A percentile compares a stretch with the other conserved stretches of the same genome.
phyloP scores from a whole-genome alignment of 2,888 invertebrate species.

The Cactoblastis cactorum region DNA sequence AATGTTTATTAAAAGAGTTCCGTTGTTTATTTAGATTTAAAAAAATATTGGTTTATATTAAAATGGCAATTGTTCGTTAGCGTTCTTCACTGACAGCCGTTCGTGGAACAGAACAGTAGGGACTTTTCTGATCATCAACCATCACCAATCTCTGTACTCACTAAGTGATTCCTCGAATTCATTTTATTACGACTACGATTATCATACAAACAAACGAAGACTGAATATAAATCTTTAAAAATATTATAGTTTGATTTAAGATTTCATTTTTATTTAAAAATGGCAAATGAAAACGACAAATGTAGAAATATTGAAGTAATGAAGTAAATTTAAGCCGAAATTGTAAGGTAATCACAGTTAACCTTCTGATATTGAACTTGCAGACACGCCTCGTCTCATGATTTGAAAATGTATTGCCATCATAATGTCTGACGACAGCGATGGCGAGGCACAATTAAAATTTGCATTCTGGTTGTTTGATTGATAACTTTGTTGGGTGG shows the following conservation, averaged over 20 bases:
- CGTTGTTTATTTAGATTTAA: too few relatives aligned
- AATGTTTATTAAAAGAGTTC: too few relatives aligned
- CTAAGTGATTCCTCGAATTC: neutral
- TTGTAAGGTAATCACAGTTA: neutral
- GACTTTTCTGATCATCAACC: neutral
- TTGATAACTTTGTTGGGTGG: conserved; percentile 69
- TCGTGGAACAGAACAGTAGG: neutral
- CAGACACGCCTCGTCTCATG: conserved; percentile 37
- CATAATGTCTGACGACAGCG: conserved; percentile 60
- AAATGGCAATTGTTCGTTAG: neutral
- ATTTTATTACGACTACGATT: neutral
- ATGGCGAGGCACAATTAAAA: conserved; percentile 65
- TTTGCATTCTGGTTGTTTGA: conserved; percentile 70
- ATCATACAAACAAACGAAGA: neutral
- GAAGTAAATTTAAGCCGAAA: too few relatives aligned
- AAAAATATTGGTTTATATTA: neutral
- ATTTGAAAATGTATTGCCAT: conserved; percentile 58
- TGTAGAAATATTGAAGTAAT: too few relatives aligned
- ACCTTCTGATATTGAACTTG: neutral
- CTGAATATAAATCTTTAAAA: neutral
- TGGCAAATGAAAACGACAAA: too few relatives aligned
- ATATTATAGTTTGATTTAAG: too few relatives aligned
- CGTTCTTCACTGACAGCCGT: neutral
- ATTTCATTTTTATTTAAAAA: too few relatives aligned
- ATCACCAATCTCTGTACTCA: neutral